Conservation (phyloP, 2,888 invertebrate species). For the Sialis fuliginosa region DNA sequence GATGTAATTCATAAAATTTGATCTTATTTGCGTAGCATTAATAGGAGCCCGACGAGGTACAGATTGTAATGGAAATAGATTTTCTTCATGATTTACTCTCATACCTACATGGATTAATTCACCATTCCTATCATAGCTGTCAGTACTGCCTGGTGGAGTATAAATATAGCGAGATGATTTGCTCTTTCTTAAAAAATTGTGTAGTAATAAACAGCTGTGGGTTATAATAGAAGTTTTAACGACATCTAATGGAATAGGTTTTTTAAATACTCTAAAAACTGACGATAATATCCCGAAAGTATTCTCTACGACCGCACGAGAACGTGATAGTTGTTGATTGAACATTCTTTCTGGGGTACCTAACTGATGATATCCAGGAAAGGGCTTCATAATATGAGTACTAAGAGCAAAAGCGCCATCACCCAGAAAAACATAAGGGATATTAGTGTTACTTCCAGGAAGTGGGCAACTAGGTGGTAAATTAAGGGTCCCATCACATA, state of each 20-base stretch:
- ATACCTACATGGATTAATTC: too few relatives aligned
- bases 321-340: constrained; percentile 14
- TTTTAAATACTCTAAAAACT: background rate
- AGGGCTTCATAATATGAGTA: constrained; percentile 12
- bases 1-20: too few relatives aligned
- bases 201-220: constrained; percentile 11
- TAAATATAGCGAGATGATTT: constrained; percentile 9
- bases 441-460: constrained; percentile 8
- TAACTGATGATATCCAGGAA: constrained; percentile 7
- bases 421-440: constrained; percentile 13
- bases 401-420: constrained; percentile 12
- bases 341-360: constrained; percentile 12
- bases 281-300: constrained; percentile 7
- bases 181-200: constrained; percentile 13
- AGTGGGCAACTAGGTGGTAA: constrained; percentile 3
- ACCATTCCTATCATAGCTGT: too few relatives aligned
- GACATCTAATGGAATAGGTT: constrained; percentile 10
- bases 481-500: background rate
- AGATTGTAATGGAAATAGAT: too few relatives aligned
- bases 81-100: too few relatives aligned
- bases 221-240: constrained; percentile 11
- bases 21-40: too few relatives aligned
- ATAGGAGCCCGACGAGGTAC: too few relatives aligned
- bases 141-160: constrained; percentile 12
- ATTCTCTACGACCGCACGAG: constrained; percentile 15